phyloP scores from a whole-genome alignment of 2,888 invertebrate species.

The Xiphydria camelus region DNA sequence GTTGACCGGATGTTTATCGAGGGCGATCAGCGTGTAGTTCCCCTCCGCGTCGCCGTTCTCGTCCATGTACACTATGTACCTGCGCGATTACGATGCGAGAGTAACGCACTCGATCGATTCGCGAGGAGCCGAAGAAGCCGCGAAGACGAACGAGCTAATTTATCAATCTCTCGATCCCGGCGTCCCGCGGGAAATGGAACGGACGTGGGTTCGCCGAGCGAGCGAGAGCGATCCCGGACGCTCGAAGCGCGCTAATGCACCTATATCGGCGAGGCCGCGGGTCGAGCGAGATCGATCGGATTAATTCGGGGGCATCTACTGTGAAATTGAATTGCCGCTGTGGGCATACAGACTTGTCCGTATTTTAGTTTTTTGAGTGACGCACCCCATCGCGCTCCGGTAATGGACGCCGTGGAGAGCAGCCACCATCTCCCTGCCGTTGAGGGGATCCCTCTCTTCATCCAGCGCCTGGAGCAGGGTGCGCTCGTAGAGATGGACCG shows the following conservation, averaged over 20 bases:
- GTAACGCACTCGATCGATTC: too few species aligned
- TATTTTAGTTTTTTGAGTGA: neutral
- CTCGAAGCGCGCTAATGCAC: neutral
- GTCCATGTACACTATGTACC: slow-evolving; percentile 91
- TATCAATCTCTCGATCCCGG: too few species aligned
- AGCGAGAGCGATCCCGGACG: neutral
- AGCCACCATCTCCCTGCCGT: slow-evolving; percentile 82
- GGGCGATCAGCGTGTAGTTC: slow-evolving; percentile 83
- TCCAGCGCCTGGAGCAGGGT: slow-evolving; percentile 75
- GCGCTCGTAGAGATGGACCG: slow-evolving; percentile 87
- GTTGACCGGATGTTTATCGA: slow-evolving; percentile 35
- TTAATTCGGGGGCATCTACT: neutral
- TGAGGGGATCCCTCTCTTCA: slow-evolving; percentile 69
- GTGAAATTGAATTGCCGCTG: neutral
- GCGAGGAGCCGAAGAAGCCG: too few species aligned
- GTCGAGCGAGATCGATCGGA: neutral
- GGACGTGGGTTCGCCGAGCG: neutral
- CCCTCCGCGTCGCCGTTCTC: slow-evolving; percentile 91
- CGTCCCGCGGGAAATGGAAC: slow-evolving; percentile 3
- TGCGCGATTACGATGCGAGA: slow-evolving; percentile 45
- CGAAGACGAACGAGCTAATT: too few species aligned
- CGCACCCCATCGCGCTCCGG: slow-evolving; percentile 84
- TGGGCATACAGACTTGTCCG: neutral
- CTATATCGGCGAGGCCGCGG: too few species aligned
- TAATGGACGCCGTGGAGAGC: slow-evolving; percentile 78